phyloP scores from a whole-genome alignment of 92 coral and sea anemone genomes.

The Hydrozoanthus gracilis region DNA sequence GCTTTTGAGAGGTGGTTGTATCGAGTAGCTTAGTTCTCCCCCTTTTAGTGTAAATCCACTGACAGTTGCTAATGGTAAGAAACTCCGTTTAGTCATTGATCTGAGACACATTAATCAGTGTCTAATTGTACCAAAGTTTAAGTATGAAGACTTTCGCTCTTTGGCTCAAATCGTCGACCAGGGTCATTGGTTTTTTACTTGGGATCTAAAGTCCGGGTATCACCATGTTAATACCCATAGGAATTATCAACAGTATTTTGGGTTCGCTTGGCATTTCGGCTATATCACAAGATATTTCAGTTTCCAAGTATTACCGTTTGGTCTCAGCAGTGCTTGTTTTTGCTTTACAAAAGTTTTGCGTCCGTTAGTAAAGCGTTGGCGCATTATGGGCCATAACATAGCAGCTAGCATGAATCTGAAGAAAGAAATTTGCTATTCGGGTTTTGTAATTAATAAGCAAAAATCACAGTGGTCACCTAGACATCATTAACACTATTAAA shows the following conservation, averaged over 20 bases:
- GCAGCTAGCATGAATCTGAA: slow-evolving; percentile 38
- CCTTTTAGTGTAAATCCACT: slow-evolving; percentile 67
- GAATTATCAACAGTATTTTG: slow-evolving; percentile 59
- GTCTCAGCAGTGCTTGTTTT: slow-evolving; percentile 16
- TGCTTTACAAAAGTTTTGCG: slow-evolving; percentile 28
- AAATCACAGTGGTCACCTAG: slow-evolving; percentile 36
- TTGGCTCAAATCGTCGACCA: slow-evolving; percentile 58
- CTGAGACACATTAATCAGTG: slow-evolving; percentile 58
- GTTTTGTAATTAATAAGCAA: slow-evolving; percentile 35
- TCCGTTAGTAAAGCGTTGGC: slow-evolving; percentile 38
- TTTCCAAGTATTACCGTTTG: slow-evolving; percentile 32
- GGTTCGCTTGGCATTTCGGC: slow-evolving; percentile 50
- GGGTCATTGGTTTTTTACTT: slow-evolving; percentile 66
- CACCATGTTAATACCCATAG: slow-evolving; percentile 61
- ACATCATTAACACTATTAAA: not conserved
- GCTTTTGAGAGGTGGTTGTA: slow-evolving; percentile 50
- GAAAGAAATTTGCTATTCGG: slow-evolving; percentile 15
- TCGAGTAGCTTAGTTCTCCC: slow-evolving; percentile 57
- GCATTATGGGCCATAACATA: slow-evolving; percentile 26
- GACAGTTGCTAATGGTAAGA: slow-evolving; percentile 72
- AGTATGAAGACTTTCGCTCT: slow-evolving; percentile 64
- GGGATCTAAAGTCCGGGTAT: slow-evolving; percentile 67
- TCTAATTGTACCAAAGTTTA: slow-evolving; percentile 53
- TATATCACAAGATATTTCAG: slow-evolving; percentile 7
- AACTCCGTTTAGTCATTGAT: slow-evolving; percentile 66